Evolutionary conservation across 1,140 invertebrate species (phyloP), one percentile per base, ranked within the genome.

Genomic region (Globodera ellingtonae): DNA sequence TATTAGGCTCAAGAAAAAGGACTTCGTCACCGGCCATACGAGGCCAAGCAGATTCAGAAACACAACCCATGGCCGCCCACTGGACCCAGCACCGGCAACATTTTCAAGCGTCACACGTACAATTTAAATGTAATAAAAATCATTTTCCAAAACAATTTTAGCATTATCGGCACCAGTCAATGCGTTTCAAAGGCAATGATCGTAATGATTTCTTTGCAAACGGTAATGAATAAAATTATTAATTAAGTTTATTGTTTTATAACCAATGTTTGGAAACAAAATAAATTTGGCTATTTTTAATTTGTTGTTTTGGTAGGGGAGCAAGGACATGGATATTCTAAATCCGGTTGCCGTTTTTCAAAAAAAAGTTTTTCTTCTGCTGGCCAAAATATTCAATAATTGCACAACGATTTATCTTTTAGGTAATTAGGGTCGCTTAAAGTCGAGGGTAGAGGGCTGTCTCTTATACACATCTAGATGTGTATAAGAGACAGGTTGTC

Each of bases 161-260:
- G 62, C n/a, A 44, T 62, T 70, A 77, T 47, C n/a, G 48, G 1
- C 75, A 77, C 48, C 75, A 69, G 24, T 77, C 75, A 21, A 77
- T 77, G 21, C 21, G 75, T 18, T 77, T 70, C 48, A 77, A 77
- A 48, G 75, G 75, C 75, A 77, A 77, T 67, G 75, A 77, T 47
- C 75, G 75, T 8, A 77, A 77, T 48, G 62, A 77, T 62, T 77
- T 77, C 69, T 77, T 77, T 46, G 75, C 75, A 13, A 77, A 77
- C 35, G 75, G 75, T 77, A 77, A 66, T 46, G 10, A 67, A 67
- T 66, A 67, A 35, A 1, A 21, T 76, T 35, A 75, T 24, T 44
- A 15, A 13, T 69, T 69, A 9, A 6, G 18, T 24, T 69, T 69
- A 52, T 52, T 52, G 6, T 15, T 52, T 52, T 52, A 7, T 52